Evolutionary conservation across 1,140 invertebrate species (phyloP), one percentile per base, ranked within the genome.

Genomic region (Cydia amplana): DNA sequence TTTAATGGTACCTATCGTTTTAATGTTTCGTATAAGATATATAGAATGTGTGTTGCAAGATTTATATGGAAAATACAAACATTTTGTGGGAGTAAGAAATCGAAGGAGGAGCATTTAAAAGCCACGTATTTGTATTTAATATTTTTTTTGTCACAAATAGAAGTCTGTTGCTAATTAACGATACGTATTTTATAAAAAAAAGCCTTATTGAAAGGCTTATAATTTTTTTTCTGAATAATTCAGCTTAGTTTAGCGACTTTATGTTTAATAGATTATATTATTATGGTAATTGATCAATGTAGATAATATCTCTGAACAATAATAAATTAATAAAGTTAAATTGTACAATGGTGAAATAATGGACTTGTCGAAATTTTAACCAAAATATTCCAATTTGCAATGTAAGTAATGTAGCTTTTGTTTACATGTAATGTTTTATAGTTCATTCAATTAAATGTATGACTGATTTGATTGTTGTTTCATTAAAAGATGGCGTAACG

Each of bases 381-480:
- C 64, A 36, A 36, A 67, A 67, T 67, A 36, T 67, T 67, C 64
- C 28, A 36, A 14, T 67, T 67, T 67, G 36, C 64, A 67, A 32
- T 67, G 32, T 32, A 32, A 25, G 1, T n/a, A n/a, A 25, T 32
- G 25, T 67, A 55, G n/a, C 51, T 67, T 36, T 67, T 32, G 25
- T 32, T 67, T 7, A 36, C 28, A 25, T 23, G 64, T 67, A 67
- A 32, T 32, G 64, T 67, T 67, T 67, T 67, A 67, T 67, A 67
- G 64, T 25, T 64, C 63, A 67, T 67, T 40, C 28, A 16, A 67
- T 16, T 67, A 67, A 67, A 67, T n/a, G 28, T 67, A 32, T 67
- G 64, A 67, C 28, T 67, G 64, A 67, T 36, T n/a, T 28, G 28
- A 16, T 67, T 28, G 16, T 67, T 32, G 28, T 67, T 67, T 25